Evolutionary conservation across 2,113 vertebrate species (phyloP).

Genomic region (Carollia perspicillata): DNA sequence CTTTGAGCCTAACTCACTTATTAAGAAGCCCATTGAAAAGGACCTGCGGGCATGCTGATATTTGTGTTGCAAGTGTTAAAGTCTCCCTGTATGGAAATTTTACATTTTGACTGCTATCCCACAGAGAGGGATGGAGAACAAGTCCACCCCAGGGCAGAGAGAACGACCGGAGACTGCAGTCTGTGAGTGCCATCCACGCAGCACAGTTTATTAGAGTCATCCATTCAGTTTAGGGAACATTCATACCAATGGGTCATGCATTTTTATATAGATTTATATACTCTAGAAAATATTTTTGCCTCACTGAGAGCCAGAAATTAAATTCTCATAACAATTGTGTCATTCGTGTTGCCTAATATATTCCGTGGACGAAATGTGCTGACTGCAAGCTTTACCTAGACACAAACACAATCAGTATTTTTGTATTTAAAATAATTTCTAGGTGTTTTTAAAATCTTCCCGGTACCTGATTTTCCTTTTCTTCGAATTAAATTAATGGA

Average conservation of each 20-base stretch:
- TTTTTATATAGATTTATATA: not conserved
- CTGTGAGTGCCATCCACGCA: not conserved
- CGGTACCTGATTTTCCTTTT: constrained; percentile 69
- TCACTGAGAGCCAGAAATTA: not conserved
- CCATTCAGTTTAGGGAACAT: not conserved
- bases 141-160: not conserved
- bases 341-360: constrained; percentile 58
- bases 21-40: not conserved
- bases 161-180: not conserved
- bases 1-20: not conserved
- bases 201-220: not conserved
- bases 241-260: not conserved
- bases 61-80: not conserved
- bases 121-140: not conserved
- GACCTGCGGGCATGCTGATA: not conserved
- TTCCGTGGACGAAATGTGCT: constrained; percentile 68
- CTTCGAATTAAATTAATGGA: not conserved
- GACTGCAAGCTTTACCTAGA: constrained; percentile 69
- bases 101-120: not conserved
- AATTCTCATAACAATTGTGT: not conserved
- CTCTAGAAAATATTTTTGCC: not conserved
- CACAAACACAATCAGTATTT: constrained; percentile 39
- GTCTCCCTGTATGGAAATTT: not conserved
- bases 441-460: constrained; percentile 61
- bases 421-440: constrained; percentile 63